Evolutionary conservation across 1,140 invertebrate species (phyloP).

Genomic region (Drosophila pseudoobscura): DNA sequence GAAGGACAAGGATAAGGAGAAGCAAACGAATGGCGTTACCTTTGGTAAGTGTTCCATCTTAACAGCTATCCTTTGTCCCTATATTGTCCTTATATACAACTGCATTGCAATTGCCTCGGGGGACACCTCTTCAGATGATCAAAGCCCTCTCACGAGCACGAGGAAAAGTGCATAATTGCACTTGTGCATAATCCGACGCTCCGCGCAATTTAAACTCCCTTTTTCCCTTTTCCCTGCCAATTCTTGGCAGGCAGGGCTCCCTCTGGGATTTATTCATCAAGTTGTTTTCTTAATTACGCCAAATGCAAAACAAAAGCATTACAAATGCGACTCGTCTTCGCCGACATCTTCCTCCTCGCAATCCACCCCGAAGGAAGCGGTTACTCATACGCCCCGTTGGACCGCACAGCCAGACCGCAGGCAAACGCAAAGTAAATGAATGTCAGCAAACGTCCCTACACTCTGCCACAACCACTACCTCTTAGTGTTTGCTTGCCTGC

Average conservation of each 20-base stretch:
- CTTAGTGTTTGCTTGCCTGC: slow-evolving; percentile 2
- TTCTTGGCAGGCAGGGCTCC: slow-evolving; percentile 14
- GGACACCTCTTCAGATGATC: slow-evolving; percentile 36
- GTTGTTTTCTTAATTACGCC: slow-evolving; percentile 74
- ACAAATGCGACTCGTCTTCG: slow-evolving; percentile 52
- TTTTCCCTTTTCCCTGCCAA: slow-evolving; percentile 22
- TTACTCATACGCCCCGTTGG: slow-evolving; percentile 70
- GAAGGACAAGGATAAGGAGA: slow-evolving; percentile 81
- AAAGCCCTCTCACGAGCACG: slow-evolving; percentile 17
- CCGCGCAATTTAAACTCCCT: slow-evolving; percentile 41
- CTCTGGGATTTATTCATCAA: slow-evolving; percentile 49
- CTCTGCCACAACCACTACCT: not conserved
- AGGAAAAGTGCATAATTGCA: slow-evolving; percentile 65
- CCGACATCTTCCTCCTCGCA: too few relatives aligned
- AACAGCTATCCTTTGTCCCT: not conserved
- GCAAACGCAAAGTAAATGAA: slow-evolving; percentile 64
- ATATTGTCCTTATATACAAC: too few relatives aligned
- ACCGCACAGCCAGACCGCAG: slow-evolving; percentile 29
- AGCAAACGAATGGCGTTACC: slow-evolving; percentile 82
- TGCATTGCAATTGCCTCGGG: slow-evolving; percentile 43
- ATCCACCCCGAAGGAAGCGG: slow-evolving; percentile 31
- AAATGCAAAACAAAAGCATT: slow-evolving; percentile 66
- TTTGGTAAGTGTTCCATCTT: slow-evolving; percentile 67
- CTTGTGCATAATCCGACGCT: slow-evolving; percentile 66
- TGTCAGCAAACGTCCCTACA: slow-evolving; percentile 47